phyloP scores from a whole-genome alignment of 2,888 invertebrate genomes.

The Lochmaea crataegi region DNA sequence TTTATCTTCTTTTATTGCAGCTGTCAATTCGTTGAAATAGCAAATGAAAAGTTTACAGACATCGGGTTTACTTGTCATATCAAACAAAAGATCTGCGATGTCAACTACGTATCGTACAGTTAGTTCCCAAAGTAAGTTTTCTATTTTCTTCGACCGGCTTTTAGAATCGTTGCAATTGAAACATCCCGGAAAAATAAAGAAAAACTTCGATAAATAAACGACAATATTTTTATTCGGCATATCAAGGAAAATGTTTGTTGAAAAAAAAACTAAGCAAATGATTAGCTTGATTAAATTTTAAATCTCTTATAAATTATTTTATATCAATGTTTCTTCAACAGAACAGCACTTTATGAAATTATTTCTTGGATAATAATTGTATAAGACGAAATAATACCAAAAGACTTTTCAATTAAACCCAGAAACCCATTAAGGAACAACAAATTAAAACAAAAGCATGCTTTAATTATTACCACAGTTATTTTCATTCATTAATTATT shows the following conservation, averaged over 20 bases:
- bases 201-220: background rate
- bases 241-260: background rate
- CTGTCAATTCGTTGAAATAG: background rate
- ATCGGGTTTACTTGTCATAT: constrained; percentile 6
- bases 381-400: background rate
- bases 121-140: constrained; percentile 8
- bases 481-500: constrained; percentile 10
- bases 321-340: background rate
- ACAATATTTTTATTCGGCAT: background rate
- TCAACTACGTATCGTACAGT: constrained; percentile 6
- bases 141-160: constrained; percentile 1
- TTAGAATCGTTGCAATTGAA: constrained; percentile 12
- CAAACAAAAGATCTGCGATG: constrained; percentile 9
- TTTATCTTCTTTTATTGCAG: background rate
- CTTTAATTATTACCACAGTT: constrained; percentile 20
- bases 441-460: constrained; percentile 20
- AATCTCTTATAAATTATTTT: background rate
- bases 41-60: constrained; percentile 1
- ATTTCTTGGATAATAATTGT: background rate
- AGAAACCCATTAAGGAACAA: constrained; percentile 12
- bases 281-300: background rate
- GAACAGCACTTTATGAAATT: background rate
- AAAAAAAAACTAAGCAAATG: background rate
- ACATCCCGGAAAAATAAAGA: constrained; percentile 5
- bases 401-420: constrained; percentile 7